phyloP scores from a whole-genome alignment of 2,888 invertebrate species.

The Artemia sinica region DNA sequence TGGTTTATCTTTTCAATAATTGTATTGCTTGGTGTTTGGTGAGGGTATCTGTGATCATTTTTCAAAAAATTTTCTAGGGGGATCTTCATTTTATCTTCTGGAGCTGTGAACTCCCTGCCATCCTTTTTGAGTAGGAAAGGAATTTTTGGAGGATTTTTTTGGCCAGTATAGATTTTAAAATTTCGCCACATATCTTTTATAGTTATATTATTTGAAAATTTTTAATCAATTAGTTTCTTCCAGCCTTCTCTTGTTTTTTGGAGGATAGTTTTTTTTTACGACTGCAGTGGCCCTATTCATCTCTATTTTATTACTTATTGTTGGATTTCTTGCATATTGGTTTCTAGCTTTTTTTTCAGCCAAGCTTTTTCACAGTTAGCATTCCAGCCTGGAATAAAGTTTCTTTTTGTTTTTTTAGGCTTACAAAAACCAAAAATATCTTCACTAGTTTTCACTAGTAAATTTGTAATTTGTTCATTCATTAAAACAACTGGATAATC shows the following conservation, averaged over 20 bases:
- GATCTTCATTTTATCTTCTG: slow-evolving; percentile 4
- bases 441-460: no score
- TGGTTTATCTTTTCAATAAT: no score
- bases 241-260: no score
- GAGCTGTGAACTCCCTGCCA: background rate
- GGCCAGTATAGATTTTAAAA: slow-evolving; percentile 6
- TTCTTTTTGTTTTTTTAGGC: background rate
- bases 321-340: background rate
- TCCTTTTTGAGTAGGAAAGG: background rate
- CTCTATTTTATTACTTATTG: no score
- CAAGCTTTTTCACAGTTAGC: slow-evolving; percentile 7
- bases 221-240: no score
- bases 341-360: background rate
- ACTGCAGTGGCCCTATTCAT: no score
- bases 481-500: no score
- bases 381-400: slow-evolving; percentile 2
- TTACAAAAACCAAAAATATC: no score
- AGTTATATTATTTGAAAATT: background rate
- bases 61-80: background rate
- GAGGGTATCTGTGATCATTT: no score
- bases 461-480: no score
- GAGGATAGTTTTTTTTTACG: no score
- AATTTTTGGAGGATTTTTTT: slow-evolving; percentile 7
- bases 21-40: no score
- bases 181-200: slow-evolving; percentile 10